Evolutionary conservation across 2,888 invertebrate genomes (phyloP), one percentile per base, ranked within the genome.

Genomic region (Ganaspis brasiliensis): DNA sequence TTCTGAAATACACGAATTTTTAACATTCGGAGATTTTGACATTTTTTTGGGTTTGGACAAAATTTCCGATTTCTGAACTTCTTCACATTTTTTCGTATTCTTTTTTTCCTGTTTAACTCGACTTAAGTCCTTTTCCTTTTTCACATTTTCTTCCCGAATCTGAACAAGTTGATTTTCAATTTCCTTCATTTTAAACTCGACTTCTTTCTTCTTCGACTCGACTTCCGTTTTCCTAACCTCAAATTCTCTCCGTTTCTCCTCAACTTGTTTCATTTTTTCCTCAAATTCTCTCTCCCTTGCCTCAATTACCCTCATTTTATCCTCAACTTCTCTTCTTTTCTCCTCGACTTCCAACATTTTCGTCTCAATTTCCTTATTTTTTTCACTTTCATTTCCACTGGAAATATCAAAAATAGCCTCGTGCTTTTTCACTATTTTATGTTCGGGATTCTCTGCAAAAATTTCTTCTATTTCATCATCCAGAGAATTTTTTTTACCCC

Each of bases 131-230:
- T 6, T 0, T 3, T 52, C 52, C 2, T 77, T n/a, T 74, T 70
- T 49, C 21, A 73, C 55, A 76, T 80, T 77, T 76, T 75, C 40
- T 45, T 76, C 9, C 55, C 63, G 76, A 63, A 52, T 52, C 8
- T 2, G 16, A 19, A 52, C n/a, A 52, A 79, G 75, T 40, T 74
- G 37, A 24, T 35, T 79, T 40, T 79, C 79, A 10, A 67, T 67
- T 52, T 76, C 79, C 14, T 59, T 77, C 21, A 40, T n/a, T 35
- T 74, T 77, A 3, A 26, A 26, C 31, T 56, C 56, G 24, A 57
- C 35, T 12, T 70, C 35, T 49, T 61, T 76, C 6, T 21, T 73
- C 9, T 19, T 70, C 12, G 24, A 45, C 21, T 31, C n/a, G 6
- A 59, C 31, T 59, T 59, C 57, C 26, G 9, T n/a, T 6, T 26